Base-by-base conservation (phyloP, 2,797 vertebrate genomes). In the Paratrypauchen microcephalus region DNA sequence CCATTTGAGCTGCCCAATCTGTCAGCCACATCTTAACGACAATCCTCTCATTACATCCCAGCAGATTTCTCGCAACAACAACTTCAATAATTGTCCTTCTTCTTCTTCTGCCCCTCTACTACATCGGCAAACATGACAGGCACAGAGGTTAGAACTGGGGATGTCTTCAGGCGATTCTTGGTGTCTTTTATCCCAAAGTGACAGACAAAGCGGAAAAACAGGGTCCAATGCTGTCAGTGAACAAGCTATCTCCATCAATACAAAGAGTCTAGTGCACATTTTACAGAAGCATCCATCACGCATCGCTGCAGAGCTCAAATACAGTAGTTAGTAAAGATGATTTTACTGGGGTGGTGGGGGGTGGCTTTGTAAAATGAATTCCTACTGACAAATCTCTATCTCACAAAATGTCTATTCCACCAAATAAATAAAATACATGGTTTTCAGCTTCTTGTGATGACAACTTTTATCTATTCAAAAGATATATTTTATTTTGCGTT, bases 231-330 rank as follows among this genome's bases (percentile, higher is more conserved):
- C 86, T 88, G 86, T 87, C 81, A 65, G 76, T 66, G 60, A 78
- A 83, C 81, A 83, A 77, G 82, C 83, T 78, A 81, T 88, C 80
- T 85, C 72, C 69, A 86, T 86, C 80, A 77, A 83, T 84, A 87
- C 79, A 84, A 86, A 87, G 78, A 75, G 82, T 82, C 70, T 79
- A 69, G 32, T 70, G 47, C 79, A 79, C 83, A 83, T 87, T 86
- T 80, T 83, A 45, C 85, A 72, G 61, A n/a, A 1, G 57, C 76
- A 79, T 84, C 76, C 71, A 79, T 87, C 81, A 83, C 54, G 73
- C 65, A 54, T 64, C n/a, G 2, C 59, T 57, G 74, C 76, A 68
- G 56, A 45, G 76, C 81, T 85, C 75, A 75, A 68, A 73, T 66
- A 69, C 45, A 65, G 76, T 64, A 81, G 75, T 87, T 81, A 83